Evolutionary conservation across 2,888 invertebrate species (phyloP).

Genomic region (Drosophila rellima): DNA sequence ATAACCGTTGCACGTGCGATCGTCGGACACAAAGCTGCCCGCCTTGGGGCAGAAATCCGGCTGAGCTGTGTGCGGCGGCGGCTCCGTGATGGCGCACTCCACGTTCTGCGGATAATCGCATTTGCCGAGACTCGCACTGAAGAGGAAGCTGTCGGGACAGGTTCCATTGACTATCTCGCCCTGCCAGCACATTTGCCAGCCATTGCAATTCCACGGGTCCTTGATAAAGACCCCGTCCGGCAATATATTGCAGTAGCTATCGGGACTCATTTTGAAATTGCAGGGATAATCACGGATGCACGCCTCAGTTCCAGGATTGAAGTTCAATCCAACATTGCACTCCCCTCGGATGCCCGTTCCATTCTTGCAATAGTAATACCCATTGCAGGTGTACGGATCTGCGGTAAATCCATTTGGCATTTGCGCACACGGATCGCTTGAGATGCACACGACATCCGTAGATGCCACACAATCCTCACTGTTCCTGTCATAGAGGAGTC

Average conservation of each 20-base stretch:
- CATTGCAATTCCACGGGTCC: constrained; percentile 63
- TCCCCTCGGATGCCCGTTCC: constrained; percentile 67
- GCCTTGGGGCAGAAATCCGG: constrained; percentile 58
- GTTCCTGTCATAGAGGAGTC: constrained; percentile 72
- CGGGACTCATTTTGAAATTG: constrained; percentile 62
- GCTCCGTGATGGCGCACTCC: constrained; percentile 46
- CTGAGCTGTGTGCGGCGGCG: constrained; percentile 43
- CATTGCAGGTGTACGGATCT: constrained; percentile 80
- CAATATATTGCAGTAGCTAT: constrained; percentile 79
- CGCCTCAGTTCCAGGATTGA: constrained; percentile 63
- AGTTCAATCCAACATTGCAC: constrained; percentile 73
- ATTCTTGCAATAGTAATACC: constrained; percentile 79
- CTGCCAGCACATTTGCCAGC: constrained; percentile 74
- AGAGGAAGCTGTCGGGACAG: constrained; percentile 75
- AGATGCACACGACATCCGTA: constrained; percentile 64
- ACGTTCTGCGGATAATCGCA: constrained; percentile 75
- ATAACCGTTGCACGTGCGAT: constrained; percentile 77
- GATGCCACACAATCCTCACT: constrained; percentile 64
- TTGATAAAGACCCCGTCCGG: constrained; percentile 80
- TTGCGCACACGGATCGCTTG: constrained; percentile 76
- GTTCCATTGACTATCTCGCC: constrained; percentile 59
- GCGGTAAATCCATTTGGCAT: constrained; percentile 65
- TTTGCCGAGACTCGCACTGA: constrained; percentile 56
- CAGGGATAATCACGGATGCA: constrained; percentile 75
- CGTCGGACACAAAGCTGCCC: constrained; percentile 76